Evolutionary conservation across 2,797 vertebrate genomes (phyloP), one percentile per base, ranked within the genome.

Genomic region (Capromys pilorides): DNA sequence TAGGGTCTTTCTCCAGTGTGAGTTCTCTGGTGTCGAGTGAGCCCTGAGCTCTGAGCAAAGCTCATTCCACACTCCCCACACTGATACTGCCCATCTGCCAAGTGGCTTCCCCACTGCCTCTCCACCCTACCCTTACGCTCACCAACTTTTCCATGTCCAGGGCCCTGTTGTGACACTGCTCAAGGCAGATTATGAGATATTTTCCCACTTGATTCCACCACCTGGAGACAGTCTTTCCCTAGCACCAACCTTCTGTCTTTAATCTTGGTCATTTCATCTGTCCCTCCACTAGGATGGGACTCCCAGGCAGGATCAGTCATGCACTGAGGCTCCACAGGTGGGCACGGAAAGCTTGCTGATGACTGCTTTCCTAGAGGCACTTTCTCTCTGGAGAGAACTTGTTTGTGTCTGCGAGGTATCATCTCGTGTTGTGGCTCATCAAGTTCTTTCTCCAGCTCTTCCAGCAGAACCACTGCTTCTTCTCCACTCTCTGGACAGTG

Each of bases 11-110:
- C n/a, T n/a, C n/a, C n/a, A n/a, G n/a, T n/a, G n/a, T n/a, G n/a
- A n/a, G n/a, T 26, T 24, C 69, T 41, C 69, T 41, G 69, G 78
- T 86, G 86, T 45, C 14, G 6, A 49, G 77, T 59, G 45, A 97
- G 95, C 62, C 88, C 90, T 41, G 64, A 93, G 51, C 80, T 95
- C 62, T 96, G 88, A 91, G 85, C 24, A 66, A 91, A 95, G 57
- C 45, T 93, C 69, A 83, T 93, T 26, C 80, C 85, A 79, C 67
- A 91, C n/a, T 89, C 91, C 26, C 80, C 85, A 79, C 62, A 91
- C 26, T 16, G 54, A 49, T 89, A 49, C 28, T 33, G 26, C 51
- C 36, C 1, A 6, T 71, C 6, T 88, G n/a, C 90, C 71, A 41
- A 39, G 13, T 71, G 2, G 6, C 9, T 62, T 90, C 19, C 59